A percentile compares a stretch with the other conserved stretches of the same genome.
These are phyloP conservation scores for Tupaia chinensis DNA, from an alignment of 2,113 vertebrate species.

Conservation along the genomic window DNA sequence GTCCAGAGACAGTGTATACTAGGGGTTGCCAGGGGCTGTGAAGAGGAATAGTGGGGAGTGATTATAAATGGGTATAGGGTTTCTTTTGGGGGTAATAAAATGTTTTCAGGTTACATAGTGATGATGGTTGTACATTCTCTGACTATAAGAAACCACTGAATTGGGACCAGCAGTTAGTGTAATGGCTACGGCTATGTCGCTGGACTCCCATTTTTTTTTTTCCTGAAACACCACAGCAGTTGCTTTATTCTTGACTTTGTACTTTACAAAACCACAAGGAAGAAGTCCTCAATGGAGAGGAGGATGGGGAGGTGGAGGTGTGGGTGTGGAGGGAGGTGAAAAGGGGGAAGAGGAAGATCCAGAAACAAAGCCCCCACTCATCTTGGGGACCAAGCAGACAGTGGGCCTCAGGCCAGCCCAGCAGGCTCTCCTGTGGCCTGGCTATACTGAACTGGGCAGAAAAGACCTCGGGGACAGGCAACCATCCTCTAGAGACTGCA, in stretches of 20 bases:
- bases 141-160: conserved; percentile 48
- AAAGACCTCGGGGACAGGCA: neutral
- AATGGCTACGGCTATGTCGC: too few relatives aligned
- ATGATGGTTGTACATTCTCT: conserved; percentile 15
- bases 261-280: conserved; percentile 81
- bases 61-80: conserved; percentile 30
- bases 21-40: neutral
- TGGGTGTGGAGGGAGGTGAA: neutral
- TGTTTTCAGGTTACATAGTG: conserved; percentile 49
- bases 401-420: neutral
- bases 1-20: conserved; percentile 11
- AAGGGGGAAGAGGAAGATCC: neutral
- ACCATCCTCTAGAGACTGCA: neutral
- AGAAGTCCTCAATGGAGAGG: conserved; percentile 3
- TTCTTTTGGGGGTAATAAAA: conserved; percentile 54
- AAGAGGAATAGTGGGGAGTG: neutral
- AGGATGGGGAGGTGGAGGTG: neutral
- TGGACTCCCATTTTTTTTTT: neutral
- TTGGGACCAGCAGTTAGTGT: neutral
- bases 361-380: neutral
- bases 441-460: neutral
- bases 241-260: conserved; percentile 76
- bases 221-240: conserved; percentile 76
- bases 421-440: neutral
- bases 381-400: neutral